phyloP scores from a whole-genome alignment of 1,140 invertebrate genomes.

The Nephila pilipes region DNA sequence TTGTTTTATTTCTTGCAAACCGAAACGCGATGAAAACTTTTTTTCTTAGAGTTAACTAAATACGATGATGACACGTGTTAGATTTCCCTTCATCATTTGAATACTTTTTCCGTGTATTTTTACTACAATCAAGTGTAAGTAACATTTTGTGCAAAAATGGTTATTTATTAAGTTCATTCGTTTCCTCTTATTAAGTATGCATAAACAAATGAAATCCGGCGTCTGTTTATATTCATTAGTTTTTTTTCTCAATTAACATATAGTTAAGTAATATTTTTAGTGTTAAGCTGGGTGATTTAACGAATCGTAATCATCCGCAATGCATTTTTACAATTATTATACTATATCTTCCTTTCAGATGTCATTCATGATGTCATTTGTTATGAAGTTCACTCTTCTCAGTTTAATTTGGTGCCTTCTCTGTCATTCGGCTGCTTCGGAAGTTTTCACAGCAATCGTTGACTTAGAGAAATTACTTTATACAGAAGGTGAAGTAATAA shows the following conservation, averaged over 20 bases:
- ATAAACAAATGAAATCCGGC: not conserved
- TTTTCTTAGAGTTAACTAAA: not conserved
- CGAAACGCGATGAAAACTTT: not conserved
- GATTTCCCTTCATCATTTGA: not conserved
- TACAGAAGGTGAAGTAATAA: conserved; percentile 92
- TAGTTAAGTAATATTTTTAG: not conserved
- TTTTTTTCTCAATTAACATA: too few species aligned
- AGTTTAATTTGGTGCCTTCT: not conserved
- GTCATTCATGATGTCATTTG: not conserved
- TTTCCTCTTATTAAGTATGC: not conserved
- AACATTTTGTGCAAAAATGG: not conserved
- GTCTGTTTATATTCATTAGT: too few species aligned
- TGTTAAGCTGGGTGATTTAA: too few species aligned
- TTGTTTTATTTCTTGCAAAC: conserved; percentile 28
- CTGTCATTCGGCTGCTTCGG: conserved; percentile 39
- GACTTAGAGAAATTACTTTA: conserved; percentile 93
- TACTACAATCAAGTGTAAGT: not conserved
- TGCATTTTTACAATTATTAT: not conserved
- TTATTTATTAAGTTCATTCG: not conserved
- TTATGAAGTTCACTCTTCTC: not conserved
- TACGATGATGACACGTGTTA: conserved; percentile 10
- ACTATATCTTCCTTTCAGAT: not conserved
- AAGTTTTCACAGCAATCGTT: conserved; percentile 90
- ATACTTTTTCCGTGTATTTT: not conserved
- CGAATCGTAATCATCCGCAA: too few species aligned